Evolutionary conservation across 2,888 invertebrate genomes (phyloP).

Genomic region (Drosophila kokeensis): DNA sequence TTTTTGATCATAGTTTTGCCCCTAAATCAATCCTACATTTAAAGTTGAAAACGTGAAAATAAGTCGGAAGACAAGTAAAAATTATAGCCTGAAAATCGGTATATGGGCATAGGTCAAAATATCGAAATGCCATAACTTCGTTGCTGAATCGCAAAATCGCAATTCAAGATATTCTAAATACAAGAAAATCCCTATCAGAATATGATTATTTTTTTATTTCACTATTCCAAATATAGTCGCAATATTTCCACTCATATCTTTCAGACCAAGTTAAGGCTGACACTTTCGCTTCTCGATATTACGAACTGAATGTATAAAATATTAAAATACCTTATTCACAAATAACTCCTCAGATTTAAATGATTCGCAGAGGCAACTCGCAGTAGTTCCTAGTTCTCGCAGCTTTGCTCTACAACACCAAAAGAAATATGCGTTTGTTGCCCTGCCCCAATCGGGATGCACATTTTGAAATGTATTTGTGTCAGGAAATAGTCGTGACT

Average conservation of each 20-base stretch:
- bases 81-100: too few relatives aligned
- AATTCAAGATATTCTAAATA: too few relatives aligned
- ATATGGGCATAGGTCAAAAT: too few relatives aligned
- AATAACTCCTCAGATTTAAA: not conserved
- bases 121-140: too few relatives aligned
- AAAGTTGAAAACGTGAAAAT: too few relatives aligned
- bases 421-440: constrained; percentile 9
- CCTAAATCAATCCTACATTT: too few relatives aligned
- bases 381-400: not conserved
- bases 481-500: constrained; percentile 72
- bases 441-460: constrained; percentile 27
- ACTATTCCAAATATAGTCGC: not conserved
- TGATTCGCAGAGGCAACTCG: not conserved
- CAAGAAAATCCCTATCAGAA: too few relatives aligned
- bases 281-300: not conserved
- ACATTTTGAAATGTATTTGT: constrained; percentile 64
- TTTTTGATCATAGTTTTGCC: too few relatives aligned
- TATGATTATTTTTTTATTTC: not conserved
- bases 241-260: not conserved
- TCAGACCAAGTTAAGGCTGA: not conserved
- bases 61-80: too few relatives aligned
- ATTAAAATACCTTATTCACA: not conserved
- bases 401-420: not conserved
- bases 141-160: too few relatives aligned
- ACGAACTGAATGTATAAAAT: not conserved